Base-by-base conservation (phyloP, 1,140 invertebrate genomes). In the Drosophila carrolli region DNA sequence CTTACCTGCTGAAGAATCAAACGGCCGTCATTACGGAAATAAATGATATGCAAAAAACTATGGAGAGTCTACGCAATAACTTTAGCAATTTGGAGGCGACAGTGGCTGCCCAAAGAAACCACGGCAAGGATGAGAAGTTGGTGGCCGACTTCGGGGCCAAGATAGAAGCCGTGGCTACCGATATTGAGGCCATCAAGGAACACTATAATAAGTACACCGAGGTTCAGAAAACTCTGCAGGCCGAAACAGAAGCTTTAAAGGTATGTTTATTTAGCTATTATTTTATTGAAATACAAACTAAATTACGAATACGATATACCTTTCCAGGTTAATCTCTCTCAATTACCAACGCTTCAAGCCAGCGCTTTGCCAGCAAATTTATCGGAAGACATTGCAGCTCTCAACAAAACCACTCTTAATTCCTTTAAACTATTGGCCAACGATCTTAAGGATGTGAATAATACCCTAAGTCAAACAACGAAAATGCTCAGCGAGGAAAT, bases 1-100 rank as follows among this genome's bases (percentile, higher is more conserved):
- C 93, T 81, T 93, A 94, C 61, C 91, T 95, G 13, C 93, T 94
- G 50, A 93, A 94, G 56, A 95, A 95, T 88, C 94, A 95, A 82
- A 94, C 94, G 0, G 61, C 58, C 23, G 74, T 90, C 32, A 58
- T 75, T 44, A 55, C 56, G 7, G 82, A 89, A 44, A 62, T 92
- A 55, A 68, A 67, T 48, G 91, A 91, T 11, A 38, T 92, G 9
- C 80, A 81, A 40, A 65, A 75, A 35, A 72, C 44, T 2, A 43
- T 92, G 13, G 84, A 91, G 19, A 51, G 58, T 19, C 51, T 92
- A 7, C 53, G 75, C n/a, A 71, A 51, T 8, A 90, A 92, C 63
- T 75, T 91, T 14, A 88, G 76, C 13, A 75, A 61, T 23, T 75
- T 86, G 14, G 78, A 85, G 65, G 54, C 59, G 1, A 63, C 56